These are phyloP conservation scores for Hyphantria cunea DNA, from an alignment of 1,140 invertebrate species.

Conservation along the genomic window DNA sequence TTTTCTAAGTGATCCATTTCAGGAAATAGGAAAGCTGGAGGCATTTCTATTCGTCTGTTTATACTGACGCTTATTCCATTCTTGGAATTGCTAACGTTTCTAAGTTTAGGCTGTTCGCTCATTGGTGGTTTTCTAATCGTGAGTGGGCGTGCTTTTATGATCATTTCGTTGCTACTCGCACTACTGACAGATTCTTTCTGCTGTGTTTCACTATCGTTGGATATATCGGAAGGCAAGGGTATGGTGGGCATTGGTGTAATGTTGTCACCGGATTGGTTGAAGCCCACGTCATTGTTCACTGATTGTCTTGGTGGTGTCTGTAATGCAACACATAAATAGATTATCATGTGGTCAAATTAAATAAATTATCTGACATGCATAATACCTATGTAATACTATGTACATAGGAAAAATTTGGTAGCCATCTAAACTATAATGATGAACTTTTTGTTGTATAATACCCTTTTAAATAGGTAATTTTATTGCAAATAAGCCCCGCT, in stretches of 20 bases:
- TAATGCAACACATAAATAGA: constrained; percentile 29
- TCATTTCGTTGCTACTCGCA: constrained; percentile 80
- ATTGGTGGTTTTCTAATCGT: constrained; percentile 90
- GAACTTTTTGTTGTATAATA: too few species aligned
- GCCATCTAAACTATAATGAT: too few species aligned
- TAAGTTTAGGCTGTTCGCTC: constrained; percentile 88
- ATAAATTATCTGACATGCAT: too few species aligned
- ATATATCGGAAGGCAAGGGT: constrained; percentile 51
- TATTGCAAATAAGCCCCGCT: too few species aligned
- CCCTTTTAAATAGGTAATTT: too few species aligned
- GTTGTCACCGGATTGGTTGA: constrained; percentile 48
- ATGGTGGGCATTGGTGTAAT: constrained; percentile 50
- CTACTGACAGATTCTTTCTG: constrained; percentile 69
- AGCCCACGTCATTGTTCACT: constrained; percentile 57
- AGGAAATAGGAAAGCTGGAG: constrained; percentile 90
- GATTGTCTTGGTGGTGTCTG: constrained; percentile 77
- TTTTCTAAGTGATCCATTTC: constrained; percentile 84
- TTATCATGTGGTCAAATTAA: not conserved
- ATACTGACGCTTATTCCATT: constrained; percentile 85
- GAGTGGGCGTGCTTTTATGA: constrained; percentile 90
- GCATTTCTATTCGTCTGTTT: constrained; percentile 90
- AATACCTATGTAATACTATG: too few species aligned
- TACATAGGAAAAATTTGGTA: too few species aligned
- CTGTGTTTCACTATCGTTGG: constrained; percentile 58
- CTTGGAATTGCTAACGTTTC: constrained; percentile 81